Conservation (phyloP, 2,113 vertebrate species). For the Notarius quadriscutis region DNA sequence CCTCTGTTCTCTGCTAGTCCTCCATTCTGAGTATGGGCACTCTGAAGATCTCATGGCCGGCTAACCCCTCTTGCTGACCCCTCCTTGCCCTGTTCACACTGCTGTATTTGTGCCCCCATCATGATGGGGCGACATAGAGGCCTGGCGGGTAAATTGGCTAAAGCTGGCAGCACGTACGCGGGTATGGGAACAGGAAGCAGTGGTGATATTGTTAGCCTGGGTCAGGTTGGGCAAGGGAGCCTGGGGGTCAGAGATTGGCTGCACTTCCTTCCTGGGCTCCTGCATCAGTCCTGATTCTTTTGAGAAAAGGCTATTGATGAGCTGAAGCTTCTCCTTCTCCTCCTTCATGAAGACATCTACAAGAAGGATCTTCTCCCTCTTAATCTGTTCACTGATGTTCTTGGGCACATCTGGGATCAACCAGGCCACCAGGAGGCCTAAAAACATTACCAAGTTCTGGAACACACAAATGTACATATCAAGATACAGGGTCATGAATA, state of each 20-base stretch:
- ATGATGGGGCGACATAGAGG: slow-evolving; percentile 56
- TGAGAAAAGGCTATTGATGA: slow-evolving; percentile 74
- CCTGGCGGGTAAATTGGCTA: slow-evolving; percentile 70
- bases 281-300: slow-evolving; percentile 60
- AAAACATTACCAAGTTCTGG: slow-evolving; percentile 95
- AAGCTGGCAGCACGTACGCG: slow-evolving; percentile 80
- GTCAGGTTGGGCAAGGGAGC: slow-evolving; percentile 55
- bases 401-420: slow-evolving; percentile 95
- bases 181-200: slow-evolving; percentile 52
- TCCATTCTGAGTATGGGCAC: slow-evolving; percentile 17
- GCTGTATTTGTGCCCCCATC: slow-evolving; percentile 81
- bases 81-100: slow-evolving; percentile 74
- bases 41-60: slow-evolving; percentile 23
- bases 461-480: neutral
- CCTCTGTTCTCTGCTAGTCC: slow-evolving; percentile 11
- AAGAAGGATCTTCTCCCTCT: slow-evolving; percentile 87
- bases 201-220: slow-evolving; percentile 31
- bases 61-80: slow-evolving; percentile 26
- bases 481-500: neutral
- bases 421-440: slow-evolving; percentile 93
- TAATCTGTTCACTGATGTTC: slow-evolving; percentile 91
- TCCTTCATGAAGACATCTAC: slow-evolving; percentile 93
- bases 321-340: slow-evolving; percentile 82
- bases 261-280: slow-evolving; percentile 45
- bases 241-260: slow-evolving; percentile 54